phyloP scores from a whole-genome alignment of 2,888 invertebrate species.

The Sabellastarte sp. region DNA sequence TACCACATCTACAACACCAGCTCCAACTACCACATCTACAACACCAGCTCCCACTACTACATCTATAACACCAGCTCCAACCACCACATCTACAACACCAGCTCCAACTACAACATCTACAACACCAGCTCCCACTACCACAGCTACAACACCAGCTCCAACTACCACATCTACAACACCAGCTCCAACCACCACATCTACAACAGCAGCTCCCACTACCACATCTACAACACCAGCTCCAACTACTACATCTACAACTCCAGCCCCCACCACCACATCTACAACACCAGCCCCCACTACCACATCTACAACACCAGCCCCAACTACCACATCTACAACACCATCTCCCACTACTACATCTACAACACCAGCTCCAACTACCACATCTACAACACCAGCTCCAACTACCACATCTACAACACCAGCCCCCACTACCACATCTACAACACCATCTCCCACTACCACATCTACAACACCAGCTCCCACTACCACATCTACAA shows the following conservation, averaged over 20 bases:
- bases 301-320: not conserved
- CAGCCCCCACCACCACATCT: not conserved
- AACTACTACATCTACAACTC: not conserved
- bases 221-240: not conserved
- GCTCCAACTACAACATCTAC: constrained; percentile 3
- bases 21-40: not conserved
- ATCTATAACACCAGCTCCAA: not conserved
- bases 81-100: not conserved
- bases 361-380: not conserved
- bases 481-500: not conserved
- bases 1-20: not conserved
- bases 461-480: constrained; percentile 5
- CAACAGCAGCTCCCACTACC: constrained; percentile 1
- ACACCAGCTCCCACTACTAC: not conserved
- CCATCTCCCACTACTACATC: not conserved
- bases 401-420: not conserved
- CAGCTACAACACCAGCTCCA: not conserved
- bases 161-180: not conserved
- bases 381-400: not conserved
- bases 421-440: not conserved
- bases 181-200: not conserved
- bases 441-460: not conserved
- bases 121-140: not conserved
- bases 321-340: not conserved
- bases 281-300: constrained; percentile 3